phyloP scores from a whole-genome alignment of 2,888 invertebrate species.

The Caenorhabditis drosophilae region DNA sequence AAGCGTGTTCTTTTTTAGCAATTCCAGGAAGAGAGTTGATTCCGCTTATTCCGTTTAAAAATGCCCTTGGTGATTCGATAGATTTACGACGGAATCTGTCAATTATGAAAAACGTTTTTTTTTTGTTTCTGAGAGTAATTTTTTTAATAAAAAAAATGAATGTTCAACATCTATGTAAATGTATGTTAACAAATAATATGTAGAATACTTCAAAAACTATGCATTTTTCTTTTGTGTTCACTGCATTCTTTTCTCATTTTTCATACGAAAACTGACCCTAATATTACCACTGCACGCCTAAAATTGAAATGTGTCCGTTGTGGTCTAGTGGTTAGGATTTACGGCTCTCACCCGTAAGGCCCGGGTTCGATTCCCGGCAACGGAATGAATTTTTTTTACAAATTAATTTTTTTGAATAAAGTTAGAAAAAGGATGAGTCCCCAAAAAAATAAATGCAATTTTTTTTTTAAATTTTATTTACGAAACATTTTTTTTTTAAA shows the following conservation, averaged over 20 bases:
- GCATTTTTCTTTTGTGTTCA: too few species aligned
- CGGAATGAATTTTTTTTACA: conserved; percentile 19
- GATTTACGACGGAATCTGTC: conserved; percentile 33
- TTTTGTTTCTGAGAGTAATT: neutral
- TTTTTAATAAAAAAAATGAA: too few species aligned
- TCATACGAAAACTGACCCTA: too few species aligned
- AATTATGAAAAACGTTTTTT: neutral
- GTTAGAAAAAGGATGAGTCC: too few species aligned
- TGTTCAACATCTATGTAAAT: too few species aligned
- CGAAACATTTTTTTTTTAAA: too few species aligned
- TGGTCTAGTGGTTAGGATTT: conserved; percentile 56
- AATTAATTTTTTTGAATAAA: neutral
- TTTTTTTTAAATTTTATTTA: too few species aligned
- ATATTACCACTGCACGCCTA: too few species aligned
- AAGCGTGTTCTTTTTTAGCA: conserved; percentile 16
- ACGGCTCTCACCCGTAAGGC: conserved; percentile 56
- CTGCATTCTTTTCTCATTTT: too few species aligned
- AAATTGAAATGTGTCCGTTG: conserved; percentile 43
- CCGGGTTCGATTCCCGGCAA: conserved; percentile 60
- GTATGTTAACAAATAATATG: too few species aligned
- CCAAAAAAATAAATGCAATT: too few species aligned
- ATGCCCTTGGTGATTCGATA: conserved; percentile 37
- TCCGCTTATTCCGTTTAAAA: conserved; percentile 33
- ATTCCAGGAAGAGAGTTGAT: conserved; percentile 35
- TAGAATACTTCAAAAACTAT: too few species aligned